These are phyloP conservation scores for Sinonovacula constricta DNA, from an alignment of 1,140 invertebrate genomes.

Conservation along the genomic window DNA sequence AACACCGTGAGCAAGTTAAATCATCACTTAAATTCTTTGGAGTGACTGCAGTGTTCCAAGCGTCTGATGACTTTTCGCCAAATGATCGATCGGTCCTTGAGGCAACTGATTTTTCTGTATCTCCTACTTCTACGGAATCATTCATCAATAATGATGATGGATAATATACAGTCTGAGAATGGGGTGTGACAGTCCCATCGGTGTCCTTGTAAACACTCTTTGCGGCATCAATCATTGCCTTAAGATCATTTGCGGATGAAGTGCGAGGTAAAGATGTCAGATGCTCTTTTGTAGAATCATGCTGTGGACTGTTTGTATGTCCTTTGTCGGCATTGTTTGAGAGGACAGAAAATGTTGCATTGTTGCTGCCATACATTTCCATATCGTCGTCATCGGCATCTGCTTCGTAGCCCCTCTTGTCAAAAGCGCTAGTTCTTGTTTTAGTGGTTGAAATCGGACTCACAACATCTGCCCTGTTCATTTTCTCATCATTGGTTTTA, in stretches of 20 bases:
- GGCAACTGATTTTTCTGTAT: neutral
- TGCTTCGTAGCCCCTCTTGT: neutral
- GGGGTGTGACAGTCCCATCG: neutral
- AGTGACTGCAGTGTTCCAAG: neutral
- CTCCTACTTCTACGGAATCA: neutral
- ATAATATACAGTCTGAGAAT: neutral
- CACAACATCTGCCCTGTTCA: neutral
- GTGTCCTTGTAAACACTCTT: constrained; percentile 22
- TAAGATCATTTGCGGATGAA: constrained; percentile 29
- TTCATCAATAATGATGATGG: too few species aligned
- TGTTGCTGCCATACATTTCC: too few species aligned
- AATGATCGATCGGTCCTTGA: too few species aligned
- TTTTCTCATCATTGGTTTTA: too few species aligned
- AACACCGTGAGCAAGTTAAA: constrained; percentile 30
- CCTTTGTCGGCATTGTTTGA: too few species aligned
- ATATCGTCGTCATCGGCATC: neutral
- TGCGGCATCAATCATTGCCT: constrained; percentile 25
- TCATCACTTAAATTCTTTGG: neutral
- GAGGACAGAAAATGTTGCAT: too few species aligned
- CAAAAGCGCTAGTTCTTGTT: too few species aligned
- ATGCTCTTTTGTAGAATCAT: too few species aligned
- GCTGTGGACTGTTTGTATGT: too few species aligned
- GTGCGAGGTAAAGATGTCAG: neutral
- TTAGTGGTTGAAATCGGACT: neutral
- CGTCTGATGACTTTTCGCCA: neutral